A percentile compares a stretch with the other conserved stretches of the same genome.
Evolutionary conservation across 2,797 vertebrate genomes (phyloP).

Genomic region (Chanos chanos): DNA sequence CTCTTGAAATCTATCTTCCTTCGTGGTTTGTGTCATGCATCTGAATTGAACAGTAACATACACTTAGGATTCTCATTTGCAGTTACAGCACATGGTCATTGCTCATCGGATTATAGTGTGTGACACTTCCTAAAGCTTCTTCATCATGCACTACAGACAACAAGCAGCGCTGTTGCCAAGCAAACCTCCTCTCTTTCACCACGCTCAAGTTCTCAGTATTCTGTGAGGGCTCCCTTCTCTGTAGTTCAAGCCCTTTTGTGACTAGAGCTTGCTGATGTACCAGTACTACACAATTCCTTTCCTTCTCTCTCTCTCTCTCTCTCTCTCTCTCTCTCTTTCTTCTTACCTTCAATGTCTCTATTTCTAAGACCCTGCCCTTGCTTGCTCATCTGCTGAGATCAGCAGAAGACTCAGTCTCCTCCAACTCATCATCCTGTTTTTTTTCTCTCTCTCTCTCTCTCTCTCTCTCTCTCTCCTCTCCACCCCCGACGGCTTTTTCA

Average conservation of each 20-base stretch:
- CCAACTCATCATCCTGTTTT: not conserved
- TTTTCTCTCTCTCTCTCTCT: not conserved
- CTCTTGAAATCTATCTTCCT: constrained; percentile 26
- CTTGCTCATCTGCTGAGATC: not conserved
- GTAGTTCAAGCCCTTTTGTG: constrained; percentile 1
- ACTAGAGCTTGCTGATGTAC: too few species aligned
- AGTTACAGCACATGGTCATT: too few species aligned
- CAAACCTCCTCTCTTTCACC: not conserved
- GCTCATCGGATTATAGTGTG: too few species aligned
- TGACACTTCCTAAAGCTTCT: not conserved
- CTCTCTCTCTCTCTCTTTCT: constrained; percentile 17
- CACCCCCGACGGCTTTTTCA: not conserved
- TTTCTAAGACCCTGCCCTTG: not conserved
- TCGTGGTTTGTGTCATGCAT: not conserved
- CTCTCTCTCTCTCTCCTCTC: not conserved
- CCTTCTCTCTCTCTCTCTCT: not conserved
- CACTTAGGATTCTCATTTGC: not conserved
- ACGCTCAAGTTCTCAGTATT: not conserved
- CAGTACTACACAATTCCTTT: not conserved
- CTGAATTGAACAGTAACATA: not conserved
- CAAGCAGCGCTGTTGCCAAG: not conserved
- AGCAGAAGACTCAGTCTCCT: not conserved
- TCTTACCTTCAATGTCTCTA: constrained; percentile 15
- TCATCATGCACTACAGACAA: not conserved
- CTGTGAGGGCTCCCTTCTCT: not conserved